Evolutionary conservation across 2,113 vertebrate genomes (phyloP), one percentile per base, ranked within the genome.

Genomic region (Pipra filicauda): DNA sequence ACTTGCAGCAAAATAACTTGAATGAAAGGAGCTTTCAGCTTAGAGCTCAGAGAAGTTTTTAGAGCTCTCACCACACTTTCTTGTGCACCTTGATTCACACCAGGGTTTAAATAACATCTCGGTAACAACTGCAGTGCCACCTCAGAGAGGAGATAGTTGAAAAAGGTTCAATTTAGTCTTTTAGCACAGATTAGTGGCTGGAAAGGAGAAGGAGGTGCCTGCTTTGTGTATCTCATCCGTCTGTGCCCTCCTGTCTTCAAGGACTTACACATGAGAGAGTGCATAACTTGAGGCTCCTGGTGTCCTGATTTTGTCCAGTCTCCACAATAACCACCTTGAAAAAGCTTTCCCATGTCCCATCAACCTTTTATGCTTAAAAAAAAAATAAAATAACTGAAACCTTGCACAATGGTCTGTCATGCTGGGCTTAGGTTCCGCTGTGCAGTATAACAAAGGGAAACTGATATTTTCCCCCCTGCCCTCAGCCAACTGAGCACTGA

Each of bases 391-490:
- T 33, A 73, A 55, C 35, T 28, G 31, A 65, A 85, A 26, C 30
- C 39, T 71, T 77, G 35, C 82, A 59, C 65, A 72, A 19, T 54
- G 31, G 26, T 35, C 58, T 86, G 92, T 88, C 83, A 2, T 35
- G 69, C 90, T 72, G 92, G 82, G 62, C 69, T 79, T 24, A 37
- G 85, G 72, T 94, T 95, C 86, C 0, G 0, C 66, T 94, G 72
- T 75, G 66, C 83, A 54, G 9, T 61, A 1, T 65, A 85, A 94
- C 95, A 96, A 93, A 96, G 66, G 65, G 79, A 92, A 92, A 43
- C 46, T 33, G 85, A 81, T 91, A 76, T 88, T 93, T 79, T 35
- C 51, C 39, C 33, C 35, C n/a, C 24, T 21, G 58, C 81, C 48
- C 69, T 93, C 72, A 31, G 69, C 79, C 79, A 71, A 15, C 64